phyloP scores from a whole-genome alignment of 2,113 vertebrate species.

The Vombatus ursinus region DNA sequence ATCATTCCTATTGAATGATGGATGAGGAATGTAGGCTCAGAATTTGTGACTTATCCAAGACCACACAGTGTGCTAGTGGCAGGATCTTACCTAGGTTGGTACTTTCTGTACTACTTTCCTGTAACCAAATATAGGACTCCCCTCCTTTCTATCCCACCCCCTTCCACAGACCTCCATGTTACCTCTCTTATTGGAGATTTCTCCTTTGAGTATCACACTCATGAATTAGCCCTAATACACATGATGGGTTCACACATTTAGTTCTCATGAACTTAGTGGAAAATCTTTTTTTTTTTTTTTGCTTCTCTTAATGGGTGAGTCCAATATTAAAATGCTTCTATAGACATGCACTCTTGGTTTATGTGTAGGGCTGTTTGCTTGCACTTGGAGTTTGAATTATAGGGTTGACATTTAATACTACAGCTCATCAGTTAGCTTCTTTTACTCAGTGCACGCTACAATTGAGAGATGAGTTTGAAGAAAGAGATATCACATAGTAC shows the following conservation, averaged over 20 bases:
- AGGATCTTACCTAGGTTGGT: background rate
- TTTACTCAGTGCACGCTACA: slow-evolving; percentile 26
- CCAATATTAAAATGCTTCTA: slow-evolving; percentile 1
- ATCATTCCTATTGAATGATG: background rate
- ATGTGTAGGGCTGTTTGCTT: slow-evolving; percentile 22
- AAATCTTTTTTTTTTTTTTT: slow-evolving; percentile 9
- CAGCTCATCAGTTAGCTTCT: slow-evolving; percentile 19
- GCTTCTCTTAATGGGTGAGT: slow-evolving; percentile 49
- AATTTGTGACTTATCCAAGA: background rate
- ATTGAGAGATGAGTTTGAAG: slow-evolving; percentile 49
- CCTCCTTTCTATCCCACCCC: background rate
- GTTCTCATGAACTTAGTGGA: background rate
- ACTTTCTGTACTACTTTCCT: no score
- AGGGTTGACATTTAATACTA: slow-evolving; percentile 61
- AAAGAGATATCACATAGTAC: slow-evolving; percentile 1
- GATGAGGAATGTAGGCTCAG: background rate
- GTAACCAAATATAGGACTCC: background rate
- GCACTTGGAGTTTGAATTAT: slow-evolving; percentile 58
- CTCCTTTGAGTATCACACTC: background rate
- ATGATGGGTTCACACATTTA: background rate
- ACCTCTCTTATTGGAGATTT: background rate
- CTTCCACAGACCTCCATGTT: background rate
- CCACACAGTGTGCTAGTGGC: background rate
- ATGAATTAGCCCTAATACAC: background rate
- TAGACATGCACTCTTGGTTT: background rate